Conservation (phyloP, 2,797 vertebrate species). For the Bucorvus abyssinicus region DNA sequence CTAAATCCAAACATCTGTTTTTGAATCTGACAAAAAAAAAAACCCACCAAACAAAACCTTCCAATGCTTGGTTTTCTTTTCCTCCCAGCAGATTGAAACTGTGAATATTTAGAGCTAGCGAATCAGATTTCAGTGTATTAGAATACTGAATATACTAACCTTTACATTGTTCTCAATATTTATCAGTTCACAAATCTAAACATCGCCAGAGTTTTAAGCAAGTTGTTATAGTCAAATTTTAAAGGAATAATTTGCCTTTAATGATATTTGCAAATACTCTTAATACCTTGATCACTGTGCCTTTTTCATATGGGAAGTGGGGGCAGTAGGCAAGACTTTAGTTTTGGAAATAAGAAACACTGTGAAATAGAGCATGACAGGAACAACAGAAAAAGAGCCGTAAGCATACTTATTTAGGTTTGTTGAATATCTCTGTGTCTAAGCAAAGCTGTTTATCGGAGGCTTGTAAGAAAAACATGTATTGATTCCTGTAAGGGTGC, state of each 20-base stretch:
- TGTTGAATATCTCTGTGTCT: background rate
- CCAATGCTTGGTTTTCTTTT: background rate
- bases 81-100: background rate
- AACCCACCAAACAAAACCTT: background rate
- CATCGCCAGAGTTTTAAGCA: background rate
- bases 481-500: background rate
- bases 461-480: background rate
- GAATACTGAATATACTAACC: background rate
- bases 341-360: background rate
- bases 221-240: conserved; percentile 5
- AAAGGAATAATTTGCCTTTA: conserved; percentile 68
- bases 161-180: background rate
- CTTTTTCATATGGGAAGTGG: background rate
- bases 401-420: background rate
- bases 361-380: background rate
- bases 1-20: conserved; percentile 6
- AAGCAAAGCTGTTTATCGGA: background rate
- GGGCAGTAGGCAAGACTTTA: background rate
- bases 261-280: conserved; percentile 33
- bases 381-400: background rate
- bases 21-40: background rate
- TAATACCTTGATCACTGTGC: conserved; percentile 24
- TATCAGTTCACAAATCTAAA: background rate
- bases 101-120: background rate
- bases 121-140: background rate